These are phyloP conservation scores for Megastigmus dorsalis DNA, from an alignment of 2,888 invertebrate species.

Conservation along the genomic window DNA sequence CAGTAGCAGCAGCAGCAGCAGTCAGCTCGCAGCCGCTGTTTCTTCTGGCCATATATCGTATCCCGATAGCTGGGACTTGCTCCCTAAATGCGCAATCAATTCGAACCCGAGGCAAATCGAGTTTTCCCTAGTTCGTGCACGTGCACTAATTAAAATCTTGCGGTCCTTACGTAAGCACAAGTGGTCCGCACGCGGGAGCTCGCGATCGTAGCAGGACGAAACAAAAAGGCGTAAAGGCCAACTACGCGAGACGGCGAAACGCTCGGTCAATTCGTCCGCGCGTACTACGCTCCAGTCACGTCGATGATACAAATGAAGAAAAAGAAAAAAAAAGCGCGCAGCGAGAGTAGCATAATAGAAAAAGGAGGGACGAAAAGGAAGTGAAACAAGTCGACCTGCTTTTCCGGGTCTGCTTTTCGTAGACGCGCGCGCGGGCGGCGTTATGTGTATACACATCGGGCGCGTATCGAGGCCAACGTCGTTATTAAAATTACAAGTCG, in stretches of 20 bases:
- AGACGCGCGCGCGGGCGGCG: background rate
- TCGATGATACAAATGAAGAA: background rate
- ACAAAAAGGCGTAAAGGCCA: background rate
- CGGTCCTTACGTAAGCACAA: slow-evolving; percentile 8
- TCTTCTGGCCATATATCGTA: no score
- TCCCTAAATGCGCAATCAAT: no score
- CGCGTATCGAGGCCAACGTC: slow-evolving; percentile 40
- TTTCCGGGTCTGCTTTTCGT: slow-evolving; percentile 3
- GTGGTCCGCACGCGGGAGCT: background rate
- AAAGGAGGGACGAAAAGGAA: background rate
- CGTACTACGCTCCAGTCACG: no score
- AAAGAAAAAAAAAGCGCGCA: background rate
- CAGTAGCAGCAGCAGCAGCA: no score
- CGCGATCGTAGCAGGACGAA: background rate
- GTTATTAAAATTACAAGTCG: slow-evolving; percentile 47
- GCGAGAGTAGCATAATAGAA: background rate
- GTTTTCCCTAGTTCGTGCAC: no score
- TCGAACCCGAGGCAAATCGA: no score
- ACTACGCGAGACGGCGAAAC: background rate
- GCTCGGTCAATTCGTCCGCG: no score
- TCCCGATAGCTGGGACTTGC: no score
- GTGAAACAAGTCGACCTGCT: slow-evolving; percentile 30
- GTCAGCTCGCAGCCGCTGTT: no score
- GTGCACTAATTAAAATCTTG: slow-evolving; percentile 38
- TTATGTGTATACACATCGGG: background rate